Conservation (phyloP, 2,113 vertebrate species). For the Tragelaphus strepsiceros region DNA sequence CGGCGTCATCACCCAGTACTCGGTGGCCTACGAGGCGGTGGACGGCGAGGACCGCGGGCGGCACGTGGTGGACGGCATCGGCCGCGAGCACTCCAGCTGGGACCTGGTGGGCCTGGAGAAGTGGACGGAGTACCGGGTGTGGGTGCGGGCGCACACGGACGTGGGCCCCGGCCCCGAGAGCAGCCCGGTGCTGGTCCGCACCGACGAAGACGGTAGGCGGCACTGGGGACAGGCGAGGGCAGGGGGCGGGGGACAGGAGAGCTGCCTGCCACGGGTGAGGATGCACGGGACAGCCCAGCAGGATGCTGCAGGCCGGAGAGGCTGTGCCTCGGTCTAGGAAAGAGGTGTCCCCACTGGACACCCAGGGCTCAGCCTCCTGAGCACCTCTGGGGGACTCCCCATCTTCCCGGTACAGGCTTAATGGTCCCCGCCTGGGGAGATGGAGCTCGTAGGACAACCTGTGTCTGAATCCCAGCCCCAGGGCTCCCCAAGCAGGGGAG, state of each 20-base stretch:
- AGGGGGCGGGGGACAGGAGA: background rate
- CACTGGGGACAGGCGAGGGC: background rate
- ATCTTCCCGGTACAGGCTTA: background rate
- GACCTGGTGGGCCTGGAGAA: constrained; percentile 97
- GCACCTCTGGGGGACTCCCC: background rate
- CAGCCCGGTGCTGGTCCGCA: constrained; percentile 90
- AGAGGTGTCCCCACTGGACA: fast-evolving
- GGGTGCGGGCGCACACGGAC: constrained; percentile 97
- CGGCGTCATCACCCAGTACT: constrained; percentile 96
- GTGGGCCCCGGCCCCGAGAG: constrained; percentile 98
- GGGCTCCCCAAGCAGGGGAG: background rate
- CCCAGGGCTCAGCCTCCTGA: background rate
- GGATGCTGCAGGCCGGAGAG: background rate
- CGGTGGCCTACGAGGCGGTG: constrained; percentile 80
- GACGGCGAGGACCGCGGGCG: constrained; percentile 93
- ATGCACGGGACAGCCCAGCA: fast-evolving
- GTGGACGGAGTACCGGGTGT: constrained; percentile 99
- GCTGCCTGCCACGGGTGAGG: background rate
- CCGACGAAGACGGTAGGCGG: constrained; percentile 96
- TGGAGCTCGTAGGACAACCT: background rate
- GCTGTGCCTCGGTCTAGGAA: background rate
- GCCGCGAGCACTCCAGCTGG: constrained; percentile 90
- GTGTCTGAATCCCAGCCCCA: background rate
- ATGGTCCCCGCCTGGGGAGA: background rate
- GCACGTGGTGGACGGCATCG: constrained; percentile 90